Percentiles rank a stretch among this genome's conserved stretches.
Conservation (phyloP, 2,113 vertebrate species). For the Scomber colias region DNA sequence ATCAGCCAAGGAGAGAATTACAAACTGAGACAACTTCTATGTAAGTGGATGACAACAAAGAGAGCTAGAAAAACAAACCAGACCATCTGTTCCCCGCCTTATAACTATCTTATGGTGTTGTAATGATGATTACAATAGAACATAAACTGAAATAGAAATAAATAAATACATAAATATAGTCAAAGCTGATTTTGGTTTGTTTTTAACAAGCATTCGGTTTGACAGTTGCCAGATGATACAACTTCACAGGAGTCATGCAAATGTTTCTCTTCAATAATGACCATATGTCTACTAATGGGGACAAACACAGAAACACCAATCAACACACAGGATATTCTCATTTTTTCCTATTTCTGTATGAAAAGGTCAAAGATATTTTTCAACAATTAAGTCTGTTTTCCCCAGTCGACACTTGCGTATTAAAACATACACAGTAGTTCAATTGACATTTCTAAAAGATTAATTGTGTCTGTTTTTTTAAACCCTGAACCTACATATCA, state of each 20-base stretch:
- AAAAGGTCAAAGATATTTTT: background rate
- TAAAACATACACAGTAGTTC: background rate
- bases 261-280: conserved; percentile 28
- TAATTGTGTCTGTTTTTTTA: background rate
- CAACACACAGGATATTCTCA: background rate
- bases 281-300: background rate
- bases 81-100: conserved; percentile 52
- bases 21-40: conserved; percentile 33
- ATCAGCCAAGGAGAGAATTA: conserved; percentile 36
- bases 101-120: conserved; percentile 11
- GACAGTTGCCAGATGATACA: conserved; percentile 34
- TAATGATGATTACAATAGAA: conserved; percentile 42
- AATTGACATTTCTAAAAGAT: background rate
- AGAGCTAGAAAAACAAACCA: conserved; percentile 38
- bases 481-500: background rate
- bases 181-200: conserved; percentile 6
- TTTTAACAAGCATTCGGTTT: conserved; percentile 13
- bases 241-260: background rate
- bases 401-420: background rate
- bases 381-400: background rate
- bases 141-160: conserved; percentile 15
- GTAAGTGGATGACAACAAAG: conserved; percentile 48
- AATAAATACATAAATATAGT: conserved; percentile 6
- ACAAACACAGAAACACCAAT: background rate
- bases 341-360: background rate